Conservation (phyloP, 1,140 invertebrate species). For the Eurosta solidaginis region DNA sequence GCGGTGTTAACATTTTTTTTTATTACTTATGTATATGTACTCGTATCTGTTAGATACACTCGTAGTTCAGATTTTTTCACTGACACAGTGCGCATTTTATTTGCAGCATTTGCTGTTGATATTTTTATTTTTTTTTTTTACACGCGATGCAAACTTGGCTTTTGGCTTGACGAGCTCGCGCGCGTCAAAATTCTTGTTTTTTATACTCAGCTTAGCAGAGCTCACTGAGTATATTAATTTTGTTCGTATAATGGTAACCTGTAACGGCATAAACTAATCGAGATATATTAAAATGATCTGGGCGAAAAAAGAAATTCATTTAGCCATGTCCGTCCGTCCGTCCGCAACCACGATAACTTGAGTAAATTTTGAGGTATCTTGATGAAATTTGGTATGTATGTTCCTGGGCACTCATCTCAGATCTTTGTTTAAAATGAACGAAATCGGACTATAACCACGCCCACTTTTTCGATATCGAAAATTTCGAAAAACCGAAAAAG, state of each 20-base stretch:
- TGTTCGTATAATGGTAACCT: not conserved
- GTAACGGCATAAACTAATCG: no score
- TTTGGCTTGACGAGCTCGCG: not conserved
- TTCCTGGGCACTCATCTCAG: no score
- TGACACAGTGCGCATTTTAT: not conserved
- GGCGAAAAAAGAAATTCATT: no score
- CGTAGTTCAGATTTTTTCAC: not conserved
- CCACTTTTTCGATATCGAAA: no score
- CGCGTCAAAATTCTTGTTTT: not conserved
- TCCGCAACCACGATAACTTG: no score
- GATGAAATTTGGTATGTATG: no score
- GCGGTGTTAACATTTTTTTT: not conserved
- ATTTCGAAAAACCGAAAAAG: no score
- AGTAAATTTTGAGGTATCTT: no score
- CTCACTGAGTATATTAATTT: not conserved
- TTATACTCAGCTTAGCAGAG: not conserved
- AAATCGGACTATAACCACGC: no score
- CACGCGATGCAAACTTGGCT: not conserved
- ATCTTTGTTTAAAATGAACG: no score
- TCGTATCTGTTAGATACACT: not conserved
- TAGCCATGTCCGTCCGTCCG: no score
- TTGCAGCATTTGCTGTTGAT: not conserved
- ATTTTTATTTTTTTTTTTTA: not conserved
- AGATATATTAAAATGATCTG: no score
- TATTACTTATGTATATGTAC: conserved; percentile 11